These are phyloP conservation scores for Eupristina koningsbergeri DNA, from an alignment of 1,140 invertebrate genomes.

Conservation along the genomic window DNA sequence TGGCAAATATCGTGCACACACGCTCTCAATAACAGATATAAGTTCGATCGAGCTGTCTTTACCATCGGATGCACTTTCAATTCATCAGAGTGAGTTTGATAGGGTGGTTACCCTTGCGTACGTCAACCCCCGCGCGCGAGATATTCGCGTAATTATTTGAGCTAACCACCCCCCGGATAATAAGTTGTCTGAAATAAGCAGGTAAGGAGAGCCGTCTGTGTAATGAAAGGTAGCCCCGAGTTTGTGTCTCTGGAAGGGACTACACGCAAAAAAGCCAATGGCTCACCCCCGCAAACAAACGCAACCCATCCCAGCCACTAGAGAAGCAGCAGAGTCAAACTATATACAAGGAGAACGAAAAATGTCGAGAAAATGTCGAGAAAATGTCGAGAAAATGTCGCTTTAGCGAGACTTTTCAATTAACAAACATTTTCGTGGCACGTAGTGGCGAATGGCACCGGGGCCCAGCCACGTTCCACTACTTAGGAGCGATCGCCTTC, in stretches of 20 bases:
- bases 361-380: conserved; percentile 16
- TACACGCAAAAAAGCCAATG: not conserved
- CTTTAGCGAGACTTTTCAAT: conserved; percentile 42
- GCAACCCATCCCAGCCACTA: not conserved
- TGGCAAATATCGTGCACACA: not conserved
- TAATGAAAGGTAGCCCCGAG: not conserved
- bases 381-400: conserved; percentile 16
- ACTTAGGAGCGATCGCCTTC: conserved; percentile 40
- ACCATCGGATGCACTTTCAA: not conserved
- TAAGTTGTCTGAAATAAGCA: not conserved
- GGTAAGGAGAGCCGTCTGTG: too few relatives aligned
- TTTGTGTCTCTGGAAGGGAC: too few relatives aligned
- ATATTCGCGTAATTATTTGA: conserved; percentile 7
- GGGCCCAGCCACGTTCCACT: conserved; percentile 29
- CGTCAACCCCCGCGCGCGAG: not conserved
- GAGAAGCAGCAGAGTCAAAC: not conserved
- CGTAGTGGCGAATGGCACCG: not conserved
- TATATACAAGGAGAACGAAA: not conserved
- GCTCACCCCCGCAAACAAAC: not conserved
- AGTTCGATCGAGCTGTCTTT: conserved; percentile 2
- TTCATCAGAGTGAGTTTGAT: not conserved
- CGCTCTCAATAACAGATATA: conserved; percentile 10
- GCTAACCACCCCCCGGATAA: not conserved
- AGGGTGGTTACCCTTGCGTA: not conserved
- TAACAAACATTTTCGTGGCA: conserved; percentile 41